Evolutionary conservation across 2,797 vertebrate species (phyloP).

Genomic region (Chaetodon trifasciatus): DNA sequence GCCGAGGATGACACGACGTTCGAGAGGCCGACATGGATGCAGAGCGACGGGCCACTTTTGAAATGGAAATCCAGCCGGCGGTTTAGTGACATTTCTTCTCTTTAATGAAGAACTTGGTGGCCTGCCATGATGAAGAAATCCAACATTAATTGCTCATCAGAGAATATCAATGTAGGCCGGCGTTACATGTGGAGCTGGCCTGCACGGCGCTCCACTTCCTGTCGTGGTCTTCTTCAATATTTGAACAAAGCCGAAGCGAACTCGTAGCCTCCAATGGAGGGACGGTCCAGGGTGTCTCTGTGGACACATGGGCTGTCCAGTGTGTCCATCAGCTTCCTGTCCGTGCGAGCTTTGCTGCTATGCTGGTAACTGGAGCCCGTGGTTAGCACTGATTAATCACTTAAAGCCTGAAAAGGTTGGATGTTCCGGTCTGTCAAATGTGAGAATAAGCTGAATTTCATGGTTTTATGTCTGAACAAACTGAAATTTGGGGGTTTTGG

Average conservation of each 20-base stretch:
- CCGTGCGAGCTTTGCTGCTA: too few relatives aligned
- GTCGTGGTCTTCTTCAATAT: slow-evolving; percentile 49
- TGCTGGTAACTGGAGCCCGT: too few relatives aligned
- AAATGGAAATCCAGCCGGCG: slow-evolving; percentile 79
- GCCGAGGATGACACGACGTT: slow-evolving; percentile 38
- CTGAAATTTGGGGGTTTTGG: too few relatives aligned
- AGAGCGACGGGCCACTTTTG: slow-evolving; percentile 70
- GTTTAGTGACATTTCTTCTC: slow-evolving; percentile 50
- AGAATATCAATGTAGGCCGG: slow-evolving; percentile 43
- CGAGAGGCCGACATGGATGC: slow-evolving; percentile 58
- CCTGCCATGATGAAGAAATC: slow-evolving; percentile 70
- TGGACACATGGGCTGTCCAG: neutral
- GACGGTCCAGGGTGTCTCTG: neutral
- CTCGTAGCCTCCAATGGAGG: neutral
- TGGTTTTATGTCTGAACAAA: too few relatives aligned
- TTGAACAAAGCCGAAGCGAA: slow-evolving; percentile 51
- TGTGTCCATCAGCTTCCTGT: too few relatives aligned
- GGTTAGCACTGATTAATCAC: too few relatives aligned
- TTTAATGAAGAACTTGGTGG: slow-evolving; percentile 74
- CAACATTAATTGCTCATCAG: slow-evolving; percentile 47
- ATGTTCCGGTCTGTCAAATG: too few relatives aligned
- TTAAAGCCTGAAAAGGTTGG: too few relatives aligned
- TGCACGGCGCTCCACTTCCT: neutral
- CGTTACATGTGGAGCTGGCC: slow-evolving; percentile 24
- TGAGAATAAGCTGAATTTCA: too few relatives aligned